Evolutionary conservation across 2,888 invertebrate genomes (phyloP), one percentile per base, ranked within the genome.

Genomic region (Ectobius pallidus): DNA sequence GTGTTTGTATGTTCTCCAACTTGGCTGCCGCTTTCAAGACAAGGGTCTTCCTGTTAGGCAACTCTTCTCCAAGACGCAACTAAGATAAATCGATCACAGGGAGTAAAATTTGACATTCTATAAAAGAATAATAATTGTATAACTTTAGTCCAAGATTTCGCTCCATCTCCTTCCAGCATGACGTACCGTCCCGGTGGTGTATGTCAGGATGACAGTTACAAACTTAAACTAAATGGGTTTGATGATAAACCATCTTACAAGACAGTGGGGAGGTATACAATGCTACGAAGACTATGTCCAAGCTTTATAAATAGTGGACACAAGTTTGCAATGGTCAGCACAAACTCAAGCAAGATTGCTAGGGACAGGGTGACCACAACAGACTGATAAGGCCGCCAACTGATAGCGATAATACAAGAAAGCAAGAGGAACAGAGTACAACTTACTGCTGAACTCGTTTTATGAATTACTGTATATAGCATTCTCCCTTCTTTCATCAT

Each of bases 61-160:
- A 52, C 52, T 52, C 52, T 3, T 18, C 20, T 52, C 52, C 52
- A 52, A 52, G 52, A 52, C 25, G 52, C 22, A 52, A 52, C 52
- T 9, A 52, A 52, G 52, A 52, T 52, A 52, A 52, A 52, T 52
- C 52, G 52, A 52, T 52, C 52, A 52, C 11, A 52, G 22, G 11
- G 52, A 25, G 22, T 25, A 52, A 52, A 52, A 25, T 52, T 25
- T 25, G 25, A 52, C 14, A 52, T 52, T 52, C 22, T 25, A 4
- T 52, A 22, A 14, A 52, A 25, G 25, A 52, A 52, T 25, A 52
- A 52, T 25, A 22, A 25, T 52, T 52, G 52, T 52, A 11, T 25
- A 52, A 52, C 11, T 25, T 2, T 2, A 18, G 14, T 25, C 52
- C 25, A 52, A 52, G 52, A 52, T 52, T 52, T 52, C 52, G n/a